Evolutionary conservation across 2,113 vertebrate species (phyloP).

Genomic region (Oenanthe oenanthe): DNA sequence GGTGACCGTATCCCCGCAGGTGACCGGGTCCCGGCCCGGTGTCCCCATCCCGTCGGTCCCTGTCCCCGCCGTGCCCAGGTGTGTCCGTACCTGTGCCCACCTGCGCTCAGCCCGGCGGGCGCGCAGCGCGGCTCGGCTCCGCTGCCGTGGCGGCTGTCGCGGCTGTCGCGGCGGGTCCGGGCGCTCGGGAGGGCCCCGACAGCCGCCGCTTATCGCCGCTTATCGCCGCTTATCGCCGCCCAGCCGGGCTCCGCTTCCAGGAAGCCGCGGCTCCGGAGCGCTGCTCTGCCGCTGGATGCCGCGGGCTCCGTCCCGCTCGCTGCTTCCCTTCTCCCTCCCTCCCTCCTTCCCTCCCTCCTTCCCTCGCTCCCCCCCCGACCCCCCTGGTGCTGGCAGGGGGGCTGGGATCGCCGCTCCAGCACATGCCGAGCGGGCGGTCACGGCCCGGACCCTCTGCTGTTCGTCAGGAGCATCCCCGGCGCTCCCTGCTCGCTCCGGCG

Average conservation of each 20-base stretch:
- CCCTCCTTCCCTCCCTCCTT: not conserved
- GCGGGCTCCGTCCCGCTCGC: not conserved
- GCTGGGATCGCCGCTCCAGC: slow-evolving; percentile 53
- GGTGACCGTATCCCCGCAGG: not conserved
- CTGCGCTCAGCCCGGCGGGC: not conserved
- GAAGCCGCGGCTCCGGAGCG: slow-evolving; percentile 28
- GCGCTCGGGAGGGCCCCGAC: not conserved
- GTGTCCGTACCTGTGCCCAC: not conserved
- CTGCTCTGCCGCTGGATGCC: not conserved
- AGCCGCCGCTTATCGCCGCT: slow-evolving; percentile 20
- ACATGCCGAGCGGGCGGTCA: slow-evolving; percentile 27
- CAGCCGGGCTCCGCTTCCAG: slow-evolving; percentile 30
- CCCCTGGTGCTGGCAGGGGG: slow-evolving; percentile 56
- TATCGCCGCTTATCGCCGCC: slow-evolving; percentile 16
- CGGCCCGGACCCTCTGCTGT: slow-evolving; percentile 54
- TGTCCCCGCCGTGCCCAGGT: not conserved
- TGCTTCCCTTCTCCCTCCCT: not conserved
- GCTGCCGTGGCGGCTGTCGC: not conserved
- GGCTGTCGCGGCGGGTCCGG: not conserved
- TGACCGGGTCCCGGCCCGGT: not conserved
- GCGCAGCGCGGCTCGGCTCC: not conserved
- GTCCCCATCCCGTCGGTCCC: fast-evolving
- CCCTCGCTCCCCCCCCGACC: slow-evolving; percentile 9
- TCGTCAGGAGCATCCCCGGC: slow-evolving; percentile 47
- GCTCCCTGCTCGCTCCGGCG: not conserved